Conservation (phyloP, 2,113 vertebrate species). For the Zapornia atra region DNA sequence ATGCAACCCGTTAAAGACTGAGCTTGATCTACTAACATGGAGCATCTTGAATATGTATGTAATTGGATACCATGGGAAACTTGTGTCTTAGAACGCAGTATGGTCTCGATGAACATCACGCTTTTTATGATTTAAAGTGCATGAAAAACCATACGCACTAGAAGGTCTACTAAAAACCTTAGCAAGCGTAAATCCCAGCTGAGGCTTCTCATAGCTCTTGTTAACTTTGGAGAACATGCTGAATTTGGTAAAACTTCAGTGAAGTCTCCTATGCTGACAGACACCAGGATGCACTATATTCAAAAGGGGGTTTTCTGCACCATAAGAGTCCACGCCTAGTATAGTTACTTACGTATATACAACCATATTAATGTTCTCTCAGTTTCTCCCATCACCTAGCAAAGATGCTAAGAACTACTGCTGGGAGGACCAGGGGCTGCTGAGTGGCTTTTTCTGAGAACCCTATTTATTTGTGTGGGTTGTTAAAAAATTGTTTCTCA, state of each 20-base stretch:
- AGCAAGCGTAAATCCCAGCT: constrained; percentile 18
- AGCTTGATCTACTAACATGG: background rate
- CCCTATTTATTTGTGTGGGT: background rate
- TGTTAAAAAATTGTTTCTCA: background rate
- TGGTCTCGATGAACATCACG: background rate
- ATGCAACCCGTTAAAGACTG: background rate
- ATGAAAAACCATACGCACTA: background rate
- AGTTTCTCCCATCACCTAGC: background rate
- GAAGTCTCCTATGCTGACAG: background rate
- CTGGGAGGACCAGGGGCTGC: background rate
- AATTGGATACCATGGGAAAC: background rate
- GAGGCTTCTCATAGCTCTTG: background rate
- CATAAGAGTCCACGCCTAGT: background rate
- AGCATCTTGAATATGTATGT: background rate
- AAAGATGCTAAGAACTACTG: background rate
- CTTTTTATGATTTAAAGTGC: background rate
- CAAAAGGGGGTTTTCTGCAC: background rate
- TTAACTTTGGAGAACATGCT: constrained; percentile 19
- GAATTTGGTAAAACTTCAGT: constrained; percentile 28
- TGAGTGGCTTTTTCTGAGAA: background rate
- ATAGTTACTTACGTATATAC: background rate
- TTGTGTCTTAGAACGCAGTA: background rate
- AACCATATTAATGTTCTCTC: background rate
- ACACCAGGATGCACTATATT: accelerated
- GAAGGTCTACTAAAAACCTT: constrained; percentile 34